Base-by-base conservation (phyloP, 2,797 vertebrate species). In the Artibeus lituratus region DNA sequence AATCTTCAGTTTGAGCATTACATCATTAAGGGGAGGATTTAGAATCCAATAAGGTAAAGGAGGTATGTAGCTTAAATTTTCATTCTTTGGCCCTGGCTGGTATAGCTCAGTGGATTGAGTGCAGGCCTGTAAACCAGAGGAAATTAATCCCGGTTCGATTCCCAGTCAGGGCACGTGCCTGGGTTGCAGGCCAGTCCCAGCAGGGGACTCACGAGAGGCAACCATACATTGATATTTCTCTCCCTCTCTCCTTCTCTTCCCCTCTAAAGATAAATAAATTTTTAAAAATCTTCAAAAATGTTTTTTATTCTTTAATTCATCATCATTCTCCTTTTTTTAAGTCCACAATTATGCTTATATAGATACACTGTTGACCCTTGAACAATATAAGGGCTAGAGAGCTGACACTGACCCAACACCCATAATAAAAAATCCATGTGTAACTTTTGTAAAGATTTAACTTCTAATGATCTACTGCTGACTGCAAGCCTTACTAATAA, bases 61-160 rank as follows among this genome's bases (percentile, higher is more conserved):
- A 93, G 84, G 22, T 15, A n/a, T 84, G 55, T 90, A n/a, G n/a
- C 81, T 37, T 85, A 76, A 62, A 42, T 92, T 81, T 95, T 88
- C 5, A 47, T 81, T 89, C 55, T 80, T 67, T n/a, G n/a, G n/a
- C n/a, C n/a, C n/a, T n/a, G n/a, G n/a, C n/a, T n/a, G n/a, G n/a
- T n/a, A n/a, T n/a, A n/a, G n/a, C n/a, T n/a, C n/a, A n/a, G n/a
- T n/a, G n/a, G n/a, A n/a, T n/a, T n/a, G n/a, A n/a, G n/a, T n/a
- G n/a, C n/a, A n/a, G n/a, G n/a, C n/a, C n/a, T n/a, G n/a, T n/a
- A n/a, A n/a, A n/a, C n/a, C n/a, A n/a, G n/a, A n/a, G n/a, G n/a
- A n/a, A n/a, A n/a, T n/a, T n/a, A n/a, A n/a, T n/a, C n/a, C n/a
- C n/a, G n/a, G n/a, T n/a, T n/a, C n/a, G n/a, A n/a, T n/a, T n/a